These are phyloP conservation scores for Spisula solida DNA, from an alignment of 2,888 invertebrate genomes.

Conservation along the genomic window DNA sequence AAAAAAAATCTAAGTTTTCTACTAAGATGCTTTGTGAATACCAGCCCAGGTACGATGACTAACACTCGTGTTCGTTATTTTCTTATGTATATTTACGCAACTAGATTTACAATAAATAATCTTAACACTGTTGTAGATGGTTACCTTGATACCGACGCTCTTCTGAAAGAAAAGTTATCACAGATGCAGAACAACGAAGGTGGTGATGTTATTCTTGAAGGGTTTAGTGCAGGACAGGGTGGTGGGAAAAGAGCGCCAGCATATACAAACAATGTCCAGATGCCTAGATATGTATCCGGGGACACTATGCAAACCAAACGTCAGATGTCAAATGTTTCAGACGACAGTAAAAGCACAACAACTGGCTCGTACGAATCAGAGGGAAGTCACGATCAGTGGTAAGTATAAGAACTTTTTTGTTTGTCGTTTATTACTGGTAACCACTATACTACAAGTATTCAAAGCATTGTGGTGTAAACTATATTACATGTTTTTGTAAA, in stretches of 20 bases:
- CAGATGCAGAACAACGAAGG: slow-evolving; percentile 64
- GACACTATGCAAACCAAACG: slow-evolving; percentile 72
- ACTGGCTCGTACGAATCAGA: slow-evolving; percentile 70
- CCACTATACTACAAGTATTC: too few species aligned
- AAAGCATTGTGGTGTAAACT: too few species aligned
- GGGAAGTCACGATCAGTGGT: slow-evolving; percentile 68
- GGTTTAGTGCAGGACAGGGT: slow-evolving; percentile 46
- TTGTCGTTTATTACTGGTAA: neutral
- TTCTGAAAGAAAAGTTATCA: slow-evolving; percentile 66
- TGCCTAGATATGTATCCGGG: slow-evolving; percentile 14
- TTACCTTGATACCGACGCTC: slow-evolving; percentile 67
- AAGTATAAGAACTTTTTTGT: neutral
- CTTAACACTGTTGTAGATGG: slow-evolving; percentile 9
- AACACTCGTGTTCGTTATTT: too few species aligned
- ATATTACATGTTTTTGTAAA: too few species aligned
- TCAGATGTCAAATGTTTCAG: slow-evolving; percentile 63
- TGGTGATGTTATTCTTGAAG: slow-evolving; percentile 49
- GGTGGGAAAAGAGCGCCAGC: neutral
- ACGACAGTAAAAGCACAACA: slow-evolving; percentile 73
- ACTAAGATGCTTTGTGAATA: too few species aligned
- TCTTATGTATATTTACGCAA: too few species aligned
- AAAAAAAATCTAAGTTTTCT: too few species aligned
- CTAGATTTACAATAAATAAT: too few species aligned
- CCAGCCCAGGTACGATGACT: too few species aligned
- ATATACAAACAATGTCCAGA: slow-evolving; percentile 10